phyloP scores from a whole-genome alignment of 1,140 invertebrate species.

The Cyclina sinensis region DNA sequence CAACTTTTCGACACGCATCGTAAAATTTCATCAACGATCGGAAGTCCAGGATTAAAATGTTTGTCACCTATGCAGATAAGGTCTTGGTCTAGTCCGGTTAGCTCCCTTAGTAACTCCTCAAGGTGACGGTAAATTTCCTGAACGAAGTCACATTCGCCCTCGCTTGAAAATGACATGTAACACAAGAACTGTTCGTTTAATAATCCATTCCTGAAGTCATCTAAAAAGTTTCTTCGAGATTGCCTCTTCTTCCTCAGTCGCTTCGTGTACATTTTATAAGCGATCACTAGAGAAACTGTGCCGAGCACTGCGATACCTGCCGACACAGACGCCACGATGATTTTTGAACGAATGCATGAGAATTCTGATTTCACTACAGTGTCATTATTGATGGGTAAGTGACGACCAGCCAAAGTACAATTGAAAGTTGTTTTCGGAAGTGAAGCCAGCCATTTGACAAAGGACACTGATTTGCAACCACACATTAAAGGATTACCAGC shows the following conservation, averaged over 20 bases:
- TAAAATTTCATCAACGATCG: conserved; percentile 14
- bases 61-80: neutral
- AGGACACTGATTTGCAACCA: neutral
- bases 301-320: neutral
- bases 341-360: neutral
- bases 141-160: neutral
- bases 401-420: neutral
- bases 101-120: neutral
- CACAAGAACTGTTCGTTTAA: neutral
- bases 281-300: neutral
- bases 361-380: neutral
- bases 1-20: neutral
- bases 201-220: neutral
- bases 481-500: neutral
- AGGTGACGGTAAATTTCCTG: neutral
- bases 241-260: no score
- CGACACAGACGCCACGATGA: neutral
- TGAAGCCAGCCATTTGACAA: neutral
- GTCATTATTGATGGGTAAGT: neutral
- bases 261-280: neutral
- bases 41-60: conserved; percentile 1
- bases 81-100: neutral
- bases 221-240: neutral
- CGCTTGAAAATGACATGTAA: neutral
- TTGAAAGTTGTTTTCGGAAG: neutral